These are phyloP conservation scores for Platysteira castanea DNA, from an alignment of 2,113 vertebrate genomes.

Conservation along the genomic window DNA sequence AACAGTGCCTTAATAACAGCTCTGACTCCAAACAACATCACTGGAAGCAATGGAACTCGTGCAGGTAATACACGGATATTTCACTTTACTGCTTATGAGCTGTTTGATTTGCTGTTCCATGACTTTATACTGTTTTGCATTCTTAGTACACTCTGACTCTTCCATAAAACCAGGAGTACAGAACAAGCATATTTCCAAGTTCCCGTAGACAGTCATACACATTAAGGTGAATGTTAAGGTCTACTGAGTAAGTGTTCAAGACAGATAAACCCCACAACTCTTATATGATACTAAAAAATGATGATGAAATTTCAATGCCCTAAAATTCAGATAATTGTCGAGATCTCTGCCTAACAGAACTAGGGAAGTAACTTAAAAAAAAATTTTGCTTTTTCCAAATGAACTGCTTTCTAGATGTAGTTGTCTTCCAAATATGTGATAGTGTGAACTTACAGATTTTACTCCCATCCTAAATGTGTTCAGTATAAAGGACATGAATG, in stretches of 20 bases:
- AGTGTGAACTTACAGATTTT: background rate
- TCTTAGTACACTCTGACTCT: background rate
- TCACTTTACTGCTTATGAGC: background rate
- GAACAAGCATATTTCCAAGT: background rate
- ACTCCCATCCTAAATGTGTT: background rate
- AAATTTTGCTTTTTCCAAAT: background rate
- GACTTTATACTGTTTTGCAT: background rate
- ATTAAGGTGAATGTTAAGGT: background rate
- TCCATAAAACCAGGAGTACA: background rate
- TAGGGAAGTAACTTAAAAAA: background rate
- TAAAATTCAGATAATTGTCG: background rate
- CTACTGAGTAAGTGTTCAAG: background rate
- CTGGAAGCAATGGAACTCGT: conserved; percentile 1
- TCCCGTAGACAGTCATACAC: background rate
- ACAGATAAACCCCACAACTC: background rate
- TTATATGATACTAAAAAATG: background rate
- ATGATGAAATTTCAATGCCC: background rate
- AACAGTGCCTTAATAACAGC: conserved; percentile 4
- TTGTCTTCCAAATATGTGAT: background rate
- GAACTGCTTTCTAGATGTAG: background rate
- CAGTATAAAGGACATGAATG: background rate
- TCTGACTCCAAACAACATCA: background rate
- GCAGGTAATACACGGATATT: conserved; percentile 54
- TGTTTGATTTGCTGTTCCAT: background rate
- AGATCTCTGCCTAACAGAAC: background rate